These are phyloP conservation scores for Mesoligia furuncula DNA, from an alignment of 2,888 invertebrate species.

Conservation along the genomic window DNA sequence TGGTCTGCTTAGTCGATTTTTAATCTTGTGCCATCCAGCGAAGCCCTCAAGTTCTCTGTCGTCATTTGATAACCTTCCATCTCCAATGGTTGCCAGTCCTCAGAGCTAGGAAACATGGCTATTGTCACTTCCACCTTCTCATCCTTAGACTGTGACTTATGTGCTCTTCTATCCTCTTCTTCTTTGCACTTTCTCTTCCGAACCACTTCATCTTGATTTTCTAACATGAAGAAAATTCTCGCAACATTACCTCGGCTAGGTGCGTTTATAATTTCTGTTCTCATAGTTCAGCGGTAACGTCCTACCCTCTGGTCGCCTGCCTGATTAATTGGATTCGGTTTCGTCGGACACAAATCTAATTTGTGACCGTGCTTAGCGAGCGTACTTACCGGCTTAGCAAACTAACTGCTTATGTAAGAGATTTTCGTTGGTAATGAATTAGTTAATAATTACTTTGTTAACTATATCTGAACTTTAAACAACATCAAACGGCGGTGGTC, in stretches of 20 bases:
- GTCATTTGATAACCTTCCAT: background rate
- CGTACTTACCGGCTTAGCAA: constrained; percentile 46
- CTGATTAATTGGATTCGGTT: constrained; percentile 67
- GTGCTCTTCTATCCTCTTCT: background rate
- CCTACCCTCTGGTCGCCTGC: constrained; percentile 38
- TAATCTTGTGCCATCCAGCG: background rate
- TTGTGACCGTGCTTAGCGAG: constrained; percentile 55
- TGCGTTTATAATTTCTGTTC: background rate
- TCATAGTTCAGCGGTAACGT: constrained; percentile 12
- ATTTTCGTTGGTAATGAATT: constrained; percentile 20
- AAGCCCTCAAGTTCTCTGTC: background rate
- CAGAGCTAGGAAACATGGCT: background rate
- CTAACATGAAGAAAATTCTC: background rate
- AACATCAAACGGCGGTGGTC: background rate
- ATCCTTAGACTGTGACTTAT: background rate
- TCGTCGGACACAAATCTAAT: constrained; percentile 65
- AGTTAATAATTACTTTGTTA: constrained; percentile 11
- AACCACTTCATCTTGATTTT: background rate
- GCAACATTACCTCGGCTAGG: background rate
- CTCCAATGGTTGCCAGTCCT: no score
- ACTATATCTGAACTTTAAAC: background rate
- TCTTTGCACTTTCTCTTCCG: background rate
- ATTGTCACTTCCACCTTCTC: no score
- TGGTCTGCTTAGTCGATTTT: no score
- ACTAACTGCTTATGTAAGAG: constrained; percentile 38